Base-by-base conservation (phyloP, 1,140 invertebrate species). In the Lineus longissimus region DNA sequence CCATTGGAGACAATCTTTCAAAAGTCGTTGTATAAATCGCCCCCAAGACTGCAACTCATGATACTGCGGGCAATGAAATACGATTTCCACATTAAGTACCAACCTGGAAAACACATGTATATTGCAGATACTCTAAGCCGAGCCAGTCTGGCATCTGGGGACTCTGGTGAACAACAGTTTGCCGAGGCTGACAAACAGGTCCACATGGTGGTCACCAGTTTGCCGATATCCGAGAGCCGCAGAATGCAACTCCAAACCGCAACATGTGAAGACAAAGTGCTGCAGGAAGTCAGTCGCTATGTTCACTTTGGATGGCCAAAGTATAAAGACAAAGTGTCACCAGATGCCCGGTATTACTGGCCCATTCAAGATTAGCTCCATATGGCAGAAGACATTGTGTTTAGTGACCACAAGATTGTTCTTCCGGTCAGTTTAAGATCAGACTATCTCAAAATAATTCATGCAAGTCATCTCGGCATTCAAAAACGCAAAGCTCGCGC, bases 41-140 rank as follows among this genome's bases (percentile, higher is more conserved):
- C 66, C 29, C 55, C 73, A 1, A 63, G 82, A 64, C 64, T 85
- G 54, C 73, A 83, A 64, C 41, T 76, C 30, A 81, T 68, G 71
- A 29, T 82, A 29, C 60, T 85, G 2, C 71, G 69, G 47, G 51
- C 85, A 29, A 75, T 78, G 57, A 47, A 67, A 64, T 85, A 81
- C 71, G 74, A 83, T 65, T 70, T 84, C 11, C 65, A 72, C 31
- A 64, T 85, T 17, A 60, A 43, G 27, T 85, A 83, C 59, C 63
- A 71, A 22, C 63, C 77, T 51, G 69, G 66, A 0, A 76, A 79
- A 72, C 80, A 30, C 78, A 85, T 71, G 76, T 77, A 6, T 70
- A 81, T 67, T 77, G 81, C 55, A 63, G 83, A 70, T 68, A 61
- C 63, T n/a, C 63, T 68, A 22, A 76, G 73, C 13, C 55, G 73